These are phyloP conservation scores for Pharmacophagus antenor DNA, from an alignment of 2,888 invertebrate species.

Conservation along the genomic window DNA sequence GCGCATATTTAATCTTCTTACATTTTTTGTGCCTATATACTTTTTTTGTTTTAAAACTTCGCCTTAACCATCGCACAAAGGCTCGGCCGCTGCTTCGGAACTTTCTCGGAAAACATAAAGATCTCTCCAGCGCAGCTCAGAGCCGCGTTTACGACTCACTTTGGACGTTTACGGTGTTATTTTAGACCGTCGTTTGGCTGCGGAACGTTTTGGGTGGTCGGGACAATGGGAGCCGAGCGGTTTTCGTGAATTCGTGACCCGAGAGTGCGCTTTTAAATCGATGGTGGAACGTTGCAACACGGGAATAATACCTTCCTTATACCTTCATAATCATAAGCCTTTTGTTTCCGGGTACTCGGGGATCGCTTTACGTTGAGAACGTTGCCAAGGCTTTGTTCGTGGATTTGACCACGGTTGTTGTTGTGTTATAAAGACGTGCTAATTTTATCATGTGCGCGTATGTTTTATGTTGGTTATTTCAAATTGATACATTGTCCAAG, in stretches of 20 bases:
- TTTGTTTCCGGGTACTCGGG: constrained; percentile 40
- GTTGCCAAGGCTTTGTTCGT: constrained; percentile 14
- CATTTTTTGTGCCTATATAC: neutral
- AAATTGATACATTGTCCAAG: too few relatives aligned
- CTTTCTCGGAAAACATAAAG: constrained; percentile 33
- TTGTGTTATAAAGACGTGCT: neutral
- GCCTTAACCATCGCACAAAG: neutral
- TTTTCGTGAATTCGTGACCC: constrained; percentile 32
- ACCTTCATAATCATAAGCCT: constrained; percentile 29
- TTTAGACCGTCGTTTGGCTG: constrained; percentile 39
- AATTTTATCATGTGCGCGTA: neutral
- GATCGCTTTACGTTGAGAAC: constrained; percentile 13
- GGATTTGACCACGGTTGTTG: constrained; percentile 5
- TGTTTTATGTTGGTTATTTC: too few relatives aligned
- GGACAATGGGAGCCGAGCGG: constrained; percentile 31
- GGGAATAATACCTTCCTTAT: constrained; percentile 35
- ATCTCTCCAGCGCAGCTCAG: constrained; percentile 37
- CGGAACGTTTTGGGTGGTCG: constrained; percentile 36
- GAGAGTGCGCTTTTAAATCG: constrained; percentile 42
- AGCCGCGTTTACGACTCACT: constrained; percentile 51
- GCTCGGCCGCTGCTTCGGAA: constrained; percentile 2
- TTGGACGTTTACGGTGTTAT: constrained; percentile 51
- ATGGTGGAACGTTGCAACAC: constrained; percentile 38
- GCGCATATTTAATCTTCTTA: neutral
- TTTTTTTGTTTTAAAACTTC: neutral